Base-by-base conservation (phyloP, 2,888 invertebrate species). In the Erynnis tages region DNA sequence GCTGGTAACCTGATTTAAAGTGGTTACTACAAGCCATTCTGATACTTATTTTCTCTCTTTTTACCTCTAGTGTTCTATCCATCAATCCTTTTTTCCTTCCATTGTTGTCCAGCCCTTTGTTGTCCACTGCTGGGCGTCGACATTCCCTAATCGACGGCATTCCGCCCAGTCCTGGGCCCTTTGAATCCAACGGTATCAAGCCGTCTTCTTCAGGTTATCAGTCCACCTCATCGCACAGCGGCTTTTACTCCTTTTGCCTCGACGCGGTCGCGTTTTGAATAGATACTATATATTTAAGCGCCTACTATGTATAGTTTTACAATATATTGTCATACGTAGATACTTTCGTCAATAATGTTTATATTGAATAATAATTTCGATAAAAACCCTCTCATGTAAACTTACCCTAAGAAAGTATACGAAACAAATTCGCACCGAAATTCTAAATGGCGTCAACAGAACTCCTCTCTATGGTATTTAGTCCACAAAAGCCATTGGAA, bases 401-500 rank as follows among this genome's bases (percentile, higher is more conserved):
- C 49, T 2, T 7, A 19, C 34, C 49, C 10, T 49, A 41, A 41
- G 3, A 7, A 11, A 21, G 4, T 25, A 30, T 29, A 49, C 6
- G 17, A 41, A 43, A 50, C 5, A 50, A 50, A 50, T 41, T 43
- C 16, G 49, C 49, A 41, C 34, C 16, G 17, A 50, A 49, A 49
- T n/a, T n/a, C n/a, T n/a, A n/a, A n/a, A n/a, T n/a, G n/a, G n/a
- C n/a, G n/a, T 13, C 13, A 32, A 32, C 44, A 21, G n/a, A 34
- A 19, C 34, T 5, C 23, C 30, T 6, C 37, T 32, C 34, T 35
- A 49, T 17, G 32, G 49, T 34, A 41, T 41, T 50, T 50, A 50
- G 17, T 14, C 49, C 41, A 50, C 76, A 82, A 79, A 73, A 59
- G 66, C 63, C 62, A 64, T 79, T 77, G 69, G 68, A 81, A 80